These are phyloP conservation scores for Aurelia sp. DNA, from an alignment of 30 jellyfish, hydroid and myxozoan genomes.

Conservation along the genomic window DNA sequence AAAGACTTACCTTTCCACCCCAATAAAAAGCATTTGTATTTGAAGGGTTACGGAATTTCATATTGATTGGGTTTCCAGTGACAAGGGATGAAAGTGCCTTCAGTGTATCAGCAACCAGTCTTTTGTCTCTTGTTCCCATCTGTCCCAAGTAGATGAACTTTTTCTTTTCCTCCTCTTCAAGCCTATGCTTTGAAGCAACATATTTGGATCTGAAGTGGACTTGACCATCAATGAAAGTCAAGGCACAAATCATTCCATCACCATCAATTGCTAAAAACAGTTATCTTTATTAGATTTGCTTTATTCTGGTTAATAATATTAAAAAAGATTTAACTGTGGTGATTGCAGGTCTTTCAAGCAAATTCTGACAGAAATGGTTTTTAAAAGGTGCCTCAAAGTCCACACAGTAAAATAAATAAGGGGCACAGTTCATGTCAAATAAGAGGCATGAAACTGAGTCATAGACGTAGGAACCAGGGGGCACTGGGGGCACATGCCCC, in stretches of 20 bases:
- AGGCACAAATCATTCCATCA: conserved; percentile 97
- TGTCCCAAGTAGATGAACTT: conserved; percentile 89
- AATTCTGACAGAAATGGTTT: no score
- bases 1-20: conserved; percentile 94
- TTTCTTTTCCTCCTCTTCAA: conserved; percentile 71
- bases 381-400: no score
- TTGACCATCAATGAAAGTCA: conserved; percentile 76
- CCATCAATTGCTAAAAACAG: conserved; percentile 92
- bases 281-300: neutral
- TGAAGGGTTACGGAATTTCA: conserved; percentile 94
- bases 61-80: conserved; percentile 65
- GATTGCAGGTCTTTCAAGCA: no score
- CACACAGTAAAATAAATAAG: no score
- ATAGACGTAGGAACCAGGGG: no score
- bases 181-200: conserved; percentile 78
- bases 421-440: no score
- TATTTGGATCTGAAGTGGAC: conserved; percentile 93
- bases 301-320: no score
- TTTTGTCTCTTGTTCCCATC: conserved; percentile 93
- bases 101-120: conserved; percentile 61
- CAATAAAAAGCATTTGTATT: conserved; percentile 96
- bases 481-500: no score
- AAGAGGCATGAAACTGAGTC: no score
- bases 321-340: no score
- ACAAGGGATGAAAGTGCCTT: conserved; percentile 68